These are phyloP conservation scores for Aelia acuminata DNA, from an alignment of 2,888 invertebrate species.

Conservation along the genomic window DNA sequence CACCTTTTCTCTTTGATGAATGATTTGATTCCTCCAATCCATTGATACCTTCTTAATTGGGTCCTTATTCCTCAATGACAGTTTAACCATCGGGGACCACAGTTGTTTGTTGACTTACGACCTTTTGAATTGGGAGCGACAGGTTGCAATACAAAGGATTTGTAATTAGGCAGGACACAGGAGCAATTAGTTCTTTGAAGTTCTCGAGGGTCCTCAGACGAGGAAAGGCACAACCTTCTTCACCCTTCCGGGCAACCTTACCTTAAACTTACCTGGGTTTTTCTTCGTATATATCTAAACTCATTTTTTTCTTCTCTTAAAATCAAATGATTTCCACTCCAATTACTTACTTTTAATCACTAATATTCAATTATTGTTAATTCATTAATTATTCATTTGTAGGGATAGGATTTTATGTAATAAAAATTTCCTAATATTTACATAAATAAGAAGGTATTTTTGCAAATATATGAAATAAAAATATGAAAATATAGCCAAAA, in stretches of 20 bases:
- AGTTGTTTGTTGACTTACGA: background rate
- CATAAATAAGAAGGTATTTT: too few relatives aligned
- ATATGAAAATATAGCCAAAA: too few relatives aligned
- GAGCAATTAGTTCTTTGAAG: conserved; percentile 5
- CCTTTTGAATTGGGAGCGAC: background rate
- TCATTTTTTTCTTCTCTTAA: background rate
- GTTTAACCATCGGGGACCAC: background rate
- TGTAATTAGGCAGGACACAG: conserved; percentile 7
- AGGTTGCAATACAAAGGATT: conserved; percentile 13
- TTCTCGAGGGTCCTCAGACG: background rate
- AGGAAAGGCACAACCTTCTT: background rate
- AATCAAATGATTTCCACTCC: too few relatives aligned
- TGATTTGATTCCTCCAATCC: background rate
- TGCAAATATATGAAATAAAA: too few relatives aligned
- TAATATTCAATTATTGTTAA: too few relatives aligned
- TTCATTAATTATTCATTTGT: too few relatives aligned
- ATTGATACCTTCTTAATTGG: background rate
- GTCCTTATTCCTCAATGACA: background rate
- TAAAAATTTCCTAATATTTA: too few relatives aligned
- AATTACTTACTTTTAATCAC: too few relatives aligned
- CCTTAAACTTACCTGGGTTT: background rate
- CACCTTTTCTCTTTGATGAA: background rate
- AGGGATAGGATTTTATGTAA: too few relatives aligned
- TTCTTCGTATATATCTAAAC: background rate
- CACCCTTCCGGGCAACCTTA: background rate